Base-by-base conservation (phyloP, 2,888 invertebrate species). In the Thelaira solivaga region DNA sequence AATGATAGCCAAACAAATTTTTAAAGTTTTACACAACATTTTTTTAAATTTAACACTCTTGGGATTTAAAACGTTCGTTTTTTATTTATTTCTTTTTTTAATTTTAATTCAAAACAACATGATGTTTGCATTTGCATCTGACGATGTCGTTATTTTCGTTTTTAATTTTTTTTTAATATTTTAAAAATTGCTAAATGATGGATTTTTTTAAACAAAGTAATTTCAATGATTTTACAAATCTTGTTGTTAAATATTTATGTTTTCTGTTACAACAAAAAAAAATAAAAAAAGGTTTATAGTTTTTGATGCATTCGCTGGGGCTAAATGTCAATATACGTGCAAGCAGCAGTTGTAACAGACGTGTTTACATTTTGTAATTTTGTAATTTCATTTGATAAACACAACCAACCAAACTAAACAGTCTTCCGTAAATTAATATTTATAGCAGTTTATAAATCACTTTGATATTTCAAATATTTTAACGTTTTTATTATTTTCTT, bases 251-350 rank as follows among this genome's bases (percentile, higher is more conserved):
- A 39, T 24, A 39, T 65, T 72, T 64, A 64, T 57, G 34, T 71
- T 29, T n/a, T n/a, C n/a, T n/a, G n/a, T n/a, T n/a, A n/a, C n/a
- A n/a, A n/a, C n/a, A n/a, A n/a, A n/a, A n/a, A n/a, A n/a, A n/a
- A n/a, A 45, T 11, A 22, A 13, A 45, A 53, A 26, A 49, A 26
- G 1, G 2, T 16, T 41, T 5, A 16, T 36, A 39, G 41, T 55
- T 49, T 57, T 45, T 45, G 4, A 11, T 22, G 10, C 24, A 31
- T 16, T 41, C 1, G 20, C n/a, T 34, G 24, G 20, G 36, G 51
- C 47, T 71, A 74, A 78, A 78, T 78, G 78, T 74, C 78, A 78
- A 61, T 53, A 78, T 65, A 69, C 47, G 65, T 78, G 69, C 78
- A 61, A n/a, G n/a, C n/a, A n/a, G n/a, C 65, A 65, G 74, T 65